Conservation (phyloP, 2,888 invertebrate species). For the Eupeodes luniger region DNA sequence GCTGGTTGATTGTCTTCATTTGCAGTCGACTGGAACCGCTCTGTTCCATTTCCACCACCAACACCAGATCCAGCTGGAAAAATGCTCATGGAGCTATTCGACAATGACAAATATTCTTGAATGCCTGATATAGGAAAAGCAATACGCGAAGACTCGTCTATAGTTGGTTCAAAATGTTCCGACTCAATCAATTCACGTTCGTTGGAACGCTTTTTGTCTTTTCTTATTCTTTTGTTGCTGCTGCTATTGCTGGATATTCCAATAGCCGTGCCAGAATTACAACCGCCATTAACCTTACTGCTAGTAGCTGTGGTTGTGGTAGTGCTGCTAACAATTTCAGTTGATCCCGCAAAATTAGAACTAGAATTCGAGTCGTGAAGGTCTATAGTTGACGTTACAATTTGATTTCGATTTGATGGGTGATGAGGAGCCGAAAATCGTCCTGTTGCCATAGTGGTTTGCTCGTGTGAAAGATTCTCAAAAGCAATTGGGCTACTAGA, state of each 20-base stretch:
- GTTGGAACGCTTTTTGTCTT: slow-evolving; percentile 78
- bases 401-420: slow-evolving; percentile 41
- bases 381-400: slow-evolving; percentile 78
- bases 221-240: slow-evolving; percentile 78
- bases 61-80: slow-evolving; percentile 73
- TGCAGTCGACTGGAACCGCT: slow-evolving; percentile 39
- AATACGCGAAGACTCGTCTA: slow-evolving; percentile 76
- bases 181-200: slow-evolving; percentile 58
- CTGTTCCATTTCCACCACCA: slow-evolving; percentile 26
- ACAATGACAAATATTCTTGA: slow-evolving; percentile 77
- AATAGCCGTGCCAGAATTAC: not conserved
- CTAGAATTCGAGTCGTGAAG: slow-evolving; percentile 82
- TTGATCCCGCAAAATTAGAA: slow-evolving; percentile 77
- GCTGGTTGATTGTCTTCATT: slow-evolving; percentile 52
- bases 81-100: slow-evolving; percentile 81
- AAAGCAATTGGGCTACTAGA: slow-evolving; percentile 59
- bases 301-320: not conserved
- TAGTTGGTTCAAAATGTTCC: slow-evolving; percentile 74
- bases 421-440: slow-evolving; percentile 29
- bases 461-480: slow-evolving; percentile 41
- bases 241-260: slow-evolving; percentile 44
- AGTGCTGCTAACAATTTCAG: slow-evolving; percentile 21
- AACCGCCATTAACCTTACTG: slow-evolving; percentile 15
- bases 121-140: slow-evolving; percentile 74
- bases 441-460: not conserved